phyloP scores from a whole-genome alignment of 2,113 vertebrate genomes.

The Ammodytes marinus region DNA sequence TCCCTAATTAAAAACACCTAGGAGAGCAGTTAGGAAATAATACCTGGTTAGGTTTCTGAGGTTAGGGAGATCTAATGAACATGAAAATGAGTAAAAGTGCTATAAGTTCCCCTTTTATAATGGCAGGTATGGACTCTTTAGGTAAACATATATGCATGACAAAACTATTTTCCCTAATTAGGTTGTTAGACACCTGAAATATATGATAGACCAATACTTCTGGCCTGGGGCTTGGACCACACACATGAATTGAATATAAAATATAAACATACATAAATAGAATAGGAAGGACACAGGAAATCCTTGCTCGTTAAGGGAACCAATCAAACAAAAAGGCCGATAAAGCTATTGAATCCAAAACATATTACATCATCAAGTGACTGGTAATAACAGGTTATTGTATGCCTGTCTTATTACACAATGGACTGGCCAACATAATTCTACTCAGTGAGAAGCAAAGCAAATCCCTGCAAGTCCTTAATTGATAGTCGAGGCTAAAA shows the following conservation, averaged over 20 bases:
- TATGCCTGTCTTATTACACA: neutral
- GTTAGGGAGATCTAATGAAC: constrained; percentile 78
- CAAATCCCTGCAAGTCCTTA: constrained; percentile 72
- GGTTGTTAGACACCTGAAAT: constrained; percentile 17
- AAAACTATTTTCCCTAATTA: constrained; percentile 16
- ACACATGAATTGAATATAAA: neutral
- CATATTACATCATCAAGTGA: neutral
- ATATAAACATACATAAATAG: neutral
- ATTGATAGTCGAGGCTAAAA: constrained; percentile 82
- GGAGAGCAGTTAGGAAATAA: constrained; percentile 87
- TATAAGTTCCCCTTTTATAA: constrained; percentile 47
- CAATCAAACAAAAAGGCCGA: neutral
- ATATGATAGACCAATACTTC: neutral
- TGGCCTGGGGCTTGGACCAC: neutral
- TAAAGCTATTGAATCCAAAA: neutral
- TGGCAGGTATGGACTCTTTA: constrained; percentile 20
- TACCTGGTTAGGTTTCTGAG: constrained; percentile 78
- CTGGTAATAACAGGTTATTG: neutral
- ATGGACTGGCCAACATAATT: constrained; percentile 8
- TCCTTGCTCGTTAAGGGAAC: neutral
- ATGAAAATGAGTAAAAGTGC: constrained; percentile 62
- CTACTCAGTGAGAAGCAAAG: constrained; percentile 18
- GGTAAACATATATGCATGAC: constrained; percentile 31
- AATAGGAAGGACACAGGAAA: neutral
- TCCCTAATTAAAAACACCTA: constrained; percentile 92